Conservation (phyloP, 2,888 invertebrate species). For the Balanococcus diminutus region DNA sequence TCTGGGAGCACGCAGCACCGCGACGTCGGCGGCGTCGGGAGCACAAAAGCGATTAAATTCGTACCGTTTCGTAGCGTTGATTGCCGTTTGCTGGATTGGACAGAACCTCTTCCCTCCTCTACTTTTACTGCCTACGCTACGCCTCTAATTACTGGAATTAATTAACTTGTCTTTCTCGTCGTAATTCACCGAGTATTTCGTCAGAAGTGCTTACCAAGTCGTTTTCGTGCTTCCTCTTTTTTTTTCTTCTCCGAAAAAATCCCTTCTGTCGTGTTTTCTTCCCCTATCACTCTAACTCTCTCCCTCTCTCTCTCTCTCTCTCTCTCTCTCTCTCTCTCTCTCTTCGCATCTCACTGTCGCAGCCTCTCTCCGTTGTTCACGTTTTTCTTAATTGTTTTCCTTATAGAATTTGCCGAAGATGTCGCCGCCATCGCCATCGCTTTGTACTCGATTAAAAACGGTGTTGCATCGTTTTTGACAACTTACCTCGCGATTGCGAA, state of each 20-base stretch:
- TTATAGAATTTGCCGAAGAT: constrained; percentile 31
- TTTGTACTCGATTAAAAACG: background rate
- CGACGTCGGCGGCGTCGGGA: background rate
- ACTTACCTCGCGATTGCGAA: background rate
- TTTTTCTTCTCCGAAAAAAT: constrained; percentile 9
- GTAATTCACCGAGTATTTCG: constrained; percentile 41
- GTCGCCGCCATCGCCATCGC: background rate
- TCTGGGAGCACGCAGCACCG: background rate
- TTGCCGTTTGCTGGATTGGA: constrained; percentile 47
- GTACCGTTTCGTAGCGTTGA: constrained; percentile 45
- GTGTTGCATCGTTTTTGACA: background rate
- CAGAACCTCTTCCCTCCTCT: background rate
- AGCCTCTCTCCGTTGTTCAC: background rate
- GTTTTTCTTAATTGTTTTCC: constrained; percentile 42
- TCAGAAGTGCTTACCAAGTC: constrained; percentile 52
- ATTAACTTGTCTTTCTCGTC: constrained; percentile 53
- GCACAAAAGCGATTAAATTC: constrained; percentile 51
- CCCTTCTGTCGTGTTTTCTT: background rate
- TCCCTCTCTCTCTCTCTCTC: background rate
- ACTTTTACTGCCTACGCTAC: background rate
- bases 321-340: background rate
- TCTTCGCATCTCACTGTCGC: background rate
- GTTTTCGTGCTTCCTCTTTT: background rate
- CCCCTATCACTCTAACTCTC: background rate
- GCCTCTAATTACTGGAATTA: constrained; percentile 52